Conservation (phyloP, 2,797 vertebrate species). For the Rhinophrynus dorsalis region DNA sequence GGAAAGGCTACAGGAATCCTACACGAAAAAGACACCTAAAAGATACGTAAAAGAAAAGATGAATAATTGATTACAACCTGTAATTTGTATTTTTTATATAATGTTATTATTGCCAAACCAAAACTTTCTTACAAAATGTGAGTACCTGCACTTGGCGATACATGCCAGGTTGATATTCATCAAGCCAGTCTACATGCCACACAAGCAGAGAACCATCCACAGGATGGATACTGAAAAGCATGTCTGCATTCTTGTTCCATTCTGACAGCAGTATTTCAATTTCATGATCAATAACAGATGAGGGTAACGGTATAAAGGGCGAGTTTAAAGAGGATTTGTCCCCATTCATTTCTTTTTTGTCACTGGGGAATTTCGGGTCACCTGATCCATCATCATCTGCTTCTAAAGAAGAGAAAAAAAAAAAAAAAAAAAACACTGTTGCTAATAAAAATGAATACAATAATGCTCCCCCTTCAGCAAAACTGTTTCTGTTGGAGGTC, state of each 20-base stretch:
- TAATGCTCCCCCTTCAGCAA: too few species aligned
- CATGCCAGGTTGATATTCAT: conserved; percentile 97
- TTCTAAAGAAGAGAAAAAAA: conserved; percentile 54
- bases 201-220: conserved; percentile 94
- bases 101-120: too few species aligned
- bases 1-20: conserved; percentile 97
- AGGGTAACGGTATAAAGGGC: conserved; percentile 67
- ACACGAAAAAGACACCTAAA: conserved; percentile 95
- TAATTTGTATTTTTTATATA: too few species aligned
- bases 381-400: conserved; percentile 69
- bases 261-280: conserved; percentile 88
- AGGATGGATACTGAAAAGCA: conserved; percentile 98
- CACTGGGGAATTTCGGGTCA: conserved; percentile 66
- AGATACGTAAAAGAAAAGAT: conserved; percentile 24
- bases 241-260: conserved; percentile 94
- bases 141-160: conserved; percentile 98
- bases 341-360: conserved; percentile 61
- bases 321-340: conserved; percentile 60
- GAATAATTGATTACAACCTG: neutral
- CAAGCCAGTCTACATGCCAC: conserved; percentile 96
- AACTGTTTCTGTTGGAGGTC: too few species aligned
- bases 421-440: neutral
- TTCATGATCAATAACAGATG: conserved; percentile 86
- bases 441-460: too few species aligned
- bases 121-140: neutral